Conservation (phyloP, 2,113 vertebrate species). For the Uropsilus gracilis region DNA sequence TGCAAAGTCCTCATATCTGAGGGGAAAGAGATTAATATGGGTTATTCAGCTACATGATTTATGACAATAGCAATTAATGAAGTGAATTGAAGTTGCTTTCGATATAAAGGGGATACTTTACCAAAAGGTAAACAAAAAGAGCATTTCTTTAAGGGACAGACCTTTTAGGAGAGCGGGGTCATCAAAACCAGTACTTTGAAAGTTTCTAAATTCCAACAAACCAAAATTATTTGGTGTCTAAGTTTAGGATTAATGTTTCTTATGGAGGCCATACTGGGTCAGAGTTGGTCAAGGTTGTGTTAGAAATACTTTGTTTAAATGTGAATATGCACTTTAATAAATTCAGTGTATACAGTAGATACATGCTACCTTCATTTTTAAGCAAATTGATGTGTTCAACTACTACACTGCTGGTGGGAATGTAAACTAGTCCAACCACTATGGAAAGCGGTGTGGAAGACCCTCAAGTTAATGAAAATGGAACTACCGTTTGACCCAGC, state of each 20-base stretch:
- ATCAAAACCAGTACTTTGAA: not conserved
- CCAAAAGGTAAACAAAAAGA: not conserved
- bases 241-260: not conserved
- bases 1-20: too few relatives aligned
- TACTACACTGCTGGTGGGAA: too few relatives aligned
- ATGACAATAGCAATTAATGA: not conserved
- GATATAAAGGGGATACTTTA: not conserved
- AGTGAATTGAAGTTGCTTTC: not conserved
- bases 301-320: not conserved
- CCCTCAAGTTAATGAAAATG: too few relatives aligned
- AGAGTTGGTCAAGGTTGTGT: not conserved
- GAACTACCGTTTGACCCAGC: too few relatives aligned
- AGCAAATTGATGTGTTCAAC: not conserved
- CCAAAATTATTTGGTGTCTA: not conserved
- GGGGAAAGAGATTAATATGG: too few relatives aligned
- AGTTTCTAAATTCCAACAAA: constrained; percentile 38
- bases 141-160: not conserved
- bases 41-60: too few relatives aligned
- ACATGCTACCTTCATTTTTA: not conserved
- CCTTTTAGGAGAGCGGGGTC: not conserved
- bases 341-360: not conserved
- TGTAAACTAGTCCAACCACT: too few relatives aligned
- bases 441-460: too few relatives aligned
- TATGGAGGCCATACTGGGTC: not conserved
- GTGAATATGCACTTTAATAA: not conserved